Evolutionary conservation across 2,888 invertebrate species (phyloP).

Genomic region (Litoditis marina): DNA sequence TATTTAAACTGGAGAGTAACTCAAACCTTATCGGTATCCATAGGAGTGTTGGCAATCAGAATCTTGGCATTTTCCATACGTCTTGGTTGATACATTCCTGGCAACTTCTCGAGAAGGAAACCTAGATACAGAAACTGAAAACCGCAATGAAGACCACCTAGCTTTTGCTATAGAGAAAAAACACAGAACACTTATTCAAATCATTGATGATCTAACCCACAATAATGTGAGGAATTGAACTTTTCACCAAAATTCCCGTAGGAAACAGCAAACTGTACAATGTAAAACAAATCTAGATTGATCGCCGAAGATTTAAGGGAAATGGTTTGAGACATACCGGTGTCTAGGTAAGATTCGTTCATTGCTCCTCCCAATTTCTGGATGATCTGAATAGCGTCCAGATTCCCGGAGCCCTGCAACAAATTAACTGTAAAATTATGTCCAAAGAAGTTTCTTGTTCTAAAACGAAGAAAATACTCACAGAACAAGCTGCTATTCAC

Average conservation of each 20-base stretch:
- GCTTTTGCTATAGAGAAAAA: too few species aligned
- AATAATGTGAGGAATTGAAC: slow-evolving; percentile 10
- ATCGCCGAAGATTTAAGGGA: too few species aligned
- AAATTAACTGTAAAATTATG: slow-evolving; percentile 3
- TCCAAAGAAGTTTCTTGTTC: neutral
- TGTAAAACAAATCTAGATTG: too few species aligned
- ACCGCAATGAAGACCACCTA: neutral
- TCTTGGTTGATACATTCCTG: slow-evolving; percentile 95
- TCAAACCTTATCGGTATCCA: slow-evolving; percentile 96
- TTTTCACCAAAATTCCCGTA: too few species aligned
- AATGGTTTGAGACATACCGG: too few species aligned
- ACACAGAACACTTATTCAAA: too few species aligned
- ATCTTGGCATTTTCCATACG: slow-evolving; percentile 90
- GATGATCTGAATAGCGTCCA: slow-evolving; percentile 93
- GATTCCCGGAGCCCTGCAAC: slow-evolving; percentile 78
- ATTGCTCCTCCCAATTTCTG: slow-evolving; percentile 91
- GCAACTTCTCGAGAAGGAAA: slow-evolving; percentile 90
- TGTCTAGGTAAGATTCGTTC: slow-evolving; percentile 90
- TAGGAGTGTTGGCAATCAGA: slow-evolving; percentile 96
- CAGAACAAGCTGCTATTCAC: too few species aligned
- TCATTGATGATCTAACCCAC: too few species aligned
- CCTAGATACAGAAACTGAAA: slow-evolving; percentile 62
- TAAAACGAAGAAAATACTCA: too few species aligned
- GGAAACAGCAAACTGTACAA: too few species aligned
- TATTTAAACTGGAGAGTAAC: neutral